These are phyloP conservation scores for Marisa cornuarietis DNA, from an alignment of 1,140 invertebrate genomes.

Conservation along the genomic window DNA sequence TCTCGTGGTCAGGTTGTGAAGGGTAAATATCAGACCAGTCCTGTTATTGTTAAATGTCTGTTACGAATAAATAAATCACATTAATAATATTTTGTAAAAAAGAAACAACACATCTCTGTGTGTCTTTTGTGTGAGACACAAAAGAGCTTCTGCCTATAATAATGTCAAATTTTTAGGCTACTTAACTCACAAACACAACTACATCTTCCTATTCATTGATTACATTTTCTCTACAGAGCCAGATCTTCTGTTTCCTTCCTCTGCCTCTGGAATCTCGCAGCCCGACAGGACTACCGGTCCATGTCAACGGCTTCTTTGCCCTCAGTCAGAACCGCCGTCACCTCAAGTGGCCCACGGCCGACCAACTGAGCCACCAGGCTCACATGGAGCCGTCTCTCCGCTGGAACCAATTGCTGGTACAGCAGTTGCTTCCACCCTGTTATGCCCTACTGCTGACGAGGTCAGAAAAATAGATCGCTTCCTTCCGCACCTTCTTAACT, in stretches of 20 bases:
- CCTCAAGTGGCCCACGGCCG: constrained; percentile 51
- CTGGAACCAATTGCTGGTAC: constrained; percentile 54
- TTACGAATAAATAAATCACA: no score
- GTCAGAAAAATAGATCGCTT: neutral
- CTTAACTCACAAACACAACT: no score
- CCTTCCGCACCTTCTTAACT: no score
- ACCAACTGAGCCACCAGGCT: constrained; percentile 30
- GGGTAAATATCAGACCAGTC: no score
- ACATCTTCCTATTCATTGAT: no score
- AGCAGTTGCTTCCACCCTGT: constrained; percentile 44
- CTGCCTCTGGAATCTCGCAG: constrained; percentile 45
- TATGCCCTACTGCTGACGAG: constrained; percentile 30
- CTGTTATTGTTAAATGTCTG: no score
- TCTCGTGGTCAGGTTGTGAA: no score
- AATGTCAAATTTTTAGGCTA: no score
- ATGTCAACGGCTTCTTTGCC: constrained; percentile 58
- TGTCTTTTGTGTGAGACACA: no score
- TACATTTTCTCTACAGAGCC: constrained; percentile 12
- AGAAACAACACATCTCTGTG: no score
- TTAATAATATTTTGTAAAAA: no score
- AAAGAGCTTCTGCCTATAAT: no score
- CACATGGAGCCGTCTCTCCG: constrained; percentile 41
- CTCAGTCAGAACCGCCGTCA: constrained; percentile 55
- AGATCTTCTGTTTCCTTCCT: constrained; percentile 59
- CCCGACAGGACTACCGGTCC: constrained; percentile 54